Conservation (phyloP, 2,113 vertebrate species). For the Jacana jacana region DNA sequence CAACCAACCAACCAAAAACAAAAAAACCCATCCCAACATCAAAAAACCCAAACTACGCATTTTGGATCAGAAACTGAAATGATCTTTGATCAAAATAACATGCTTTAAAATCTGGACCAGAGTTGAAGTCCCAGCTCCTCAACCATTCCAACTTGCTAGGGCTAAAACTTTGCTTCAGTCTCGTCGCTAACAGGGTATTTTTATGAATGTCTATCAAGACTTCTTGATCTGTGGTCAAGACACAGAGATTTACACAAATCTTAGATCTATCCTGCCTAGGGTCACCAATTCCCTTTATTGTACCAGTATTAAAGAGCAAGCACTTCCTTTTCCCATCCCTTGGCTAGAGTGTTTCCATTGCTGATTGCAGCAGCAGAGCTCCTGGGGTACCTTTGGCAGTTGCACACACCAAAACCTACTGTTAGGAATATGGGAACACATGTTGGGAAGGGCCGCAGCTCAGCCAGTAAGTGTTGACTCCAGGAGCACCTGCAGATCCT, state of each 20-base stretch:
- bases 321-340: neutral
- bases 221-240: neutral
- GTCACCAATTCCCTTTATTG: neutral
- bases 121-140: neutral
- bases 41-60: neutral
- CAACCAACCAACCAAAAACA: too few relatives aligned
- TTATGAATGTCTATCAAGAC: neutral
- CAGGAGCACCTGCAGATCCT: neutral
- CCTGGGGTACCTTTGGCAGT: neutral
- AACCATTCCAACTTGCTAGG: neutral
- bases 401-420: neutral
- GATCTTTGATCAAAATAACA: neutral
- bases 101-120: neutral
- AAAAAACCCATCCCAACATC: neutral
- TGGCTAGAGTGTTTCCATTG: neutral
- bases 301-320: neutral
- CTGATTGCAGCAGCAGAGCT: neutral
- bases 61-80: neutral
- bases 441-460: neutral
- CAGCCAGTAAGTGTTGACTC: neutral
- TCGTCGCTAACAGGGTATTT: neutral
- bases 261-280: neutral
- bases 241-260: neutral
- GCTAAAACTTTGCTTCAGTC: neutral
- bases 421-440: neutral